phyloP scores from a whole-genome alignment of 2,797 vertebrate species.

The Chloroceryle inda region DNA sequence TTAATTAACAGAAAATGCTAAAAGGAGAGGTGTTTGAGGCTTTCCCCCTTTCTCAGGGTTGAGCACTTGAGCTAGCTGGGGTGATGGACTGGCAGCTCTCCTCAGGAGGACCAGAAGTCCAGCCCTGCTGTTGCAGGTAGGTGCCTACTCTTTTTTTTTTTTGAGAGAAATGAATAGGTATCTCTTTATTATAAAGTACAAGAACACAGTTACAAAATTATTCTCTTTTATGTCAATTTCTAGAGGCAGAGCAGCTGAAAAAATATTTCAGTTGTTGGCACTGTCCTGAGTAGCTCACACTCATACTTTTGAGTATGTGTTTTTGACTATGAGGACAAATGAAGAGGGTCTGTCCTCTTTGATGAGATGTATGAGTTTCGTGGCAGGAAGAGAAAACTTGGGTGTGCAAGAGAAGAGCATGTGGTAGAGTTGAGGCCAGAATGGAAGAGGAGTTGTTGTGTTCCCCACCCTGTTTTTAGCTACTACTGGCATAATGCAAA shows the following conservation, averaged over 20 bases:
- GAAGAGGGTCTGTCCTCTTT: background rate
- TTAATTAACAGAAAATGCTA: background rate
- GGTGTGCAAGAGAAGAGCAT: background rate
- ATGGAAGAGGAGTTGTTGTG: background rate
- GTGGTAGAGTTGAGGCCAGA: background rate
- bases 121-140: background rate
- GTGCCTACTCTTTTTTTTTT: background rate
- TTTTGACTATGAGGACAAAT: background rate
- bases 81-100: background rate
- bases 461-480: background rate
- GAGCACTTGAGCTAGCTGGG: background rate
- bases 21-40: background rate
- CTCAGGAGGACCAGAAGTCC: background rate
- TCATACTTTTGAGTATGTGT: background rate
- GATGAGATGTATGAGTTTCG: background rate
- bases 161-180: background rate
- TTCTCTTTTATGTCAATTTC: background rate
- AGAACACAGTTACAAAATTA: fast-evolving
- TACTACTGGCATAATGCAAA: background rate
- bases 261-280: background rate
- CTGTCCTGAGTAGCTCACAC: background rate
- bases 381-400: background rate
- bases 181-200: background rate
- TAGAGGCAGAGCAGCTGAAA: background rate
- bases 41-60: fast-evolving